phyloP scores from a whole-genome alignment of 2,113 vertebrate species.

The Chaetodon trifascialis region DNA sequence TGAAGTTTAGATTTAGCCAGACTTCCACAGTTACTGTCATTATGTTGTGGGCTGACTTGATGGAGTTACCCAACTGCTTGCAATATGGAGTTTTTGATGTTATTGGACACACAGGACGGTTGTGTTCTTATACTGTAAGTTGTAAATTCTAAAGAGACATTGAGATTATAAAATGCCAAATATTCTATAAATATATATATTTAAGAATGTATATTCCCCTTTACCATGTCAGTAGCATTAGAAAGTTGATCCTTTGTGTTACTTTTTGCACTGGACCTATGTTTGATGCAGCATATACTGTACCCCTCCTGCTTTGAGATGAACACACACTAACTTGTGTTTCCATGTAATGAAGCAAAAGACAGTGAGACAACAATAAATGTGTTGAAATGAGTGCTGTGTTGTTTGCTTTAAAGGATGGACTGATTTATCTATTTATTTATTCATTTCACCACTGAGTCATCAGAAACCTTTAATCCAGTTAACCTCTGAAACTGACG shows the following conservation, averaged over 20 bases:
- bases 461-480: not conserved
- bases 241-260: constrained; percentile 34
- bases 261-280: constrained; percentile 74
- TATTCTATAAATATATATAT: constrained; percentile 43
- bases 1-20: constrained; percentile 13
- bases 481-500: not conserved
- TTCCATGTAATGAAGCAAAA: constrained; percentile 57
- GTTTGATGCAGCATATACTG: constrained; percentile 61
- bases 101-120: not conserved
- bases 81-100: not conserved
- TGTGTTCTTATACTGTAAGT: not conserved
- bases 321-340: constrained; percentile 54
- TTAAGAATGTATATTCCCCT: constrained; percentile 38
- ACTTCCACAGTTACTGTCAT: not conserved
- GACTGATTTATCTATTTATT: not conserved
- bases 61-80: not conserved
- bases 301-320: constrained; percentile 46
- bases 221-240: constrained; percentile 10
- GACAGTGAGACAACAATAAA: constrained; percentile 69
- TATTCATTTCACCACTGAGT: constrained; percentile 3
- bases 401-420: not conserved
- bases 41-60: not conserved
- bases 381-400: constrained; percentile 23
- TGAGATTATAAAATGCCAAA: constrained; percentile 39
- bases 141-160: constrained; percentile 13